Conservation (phyloP, 2,113 vertebrate species). For the Condylura cristata region DNA sequence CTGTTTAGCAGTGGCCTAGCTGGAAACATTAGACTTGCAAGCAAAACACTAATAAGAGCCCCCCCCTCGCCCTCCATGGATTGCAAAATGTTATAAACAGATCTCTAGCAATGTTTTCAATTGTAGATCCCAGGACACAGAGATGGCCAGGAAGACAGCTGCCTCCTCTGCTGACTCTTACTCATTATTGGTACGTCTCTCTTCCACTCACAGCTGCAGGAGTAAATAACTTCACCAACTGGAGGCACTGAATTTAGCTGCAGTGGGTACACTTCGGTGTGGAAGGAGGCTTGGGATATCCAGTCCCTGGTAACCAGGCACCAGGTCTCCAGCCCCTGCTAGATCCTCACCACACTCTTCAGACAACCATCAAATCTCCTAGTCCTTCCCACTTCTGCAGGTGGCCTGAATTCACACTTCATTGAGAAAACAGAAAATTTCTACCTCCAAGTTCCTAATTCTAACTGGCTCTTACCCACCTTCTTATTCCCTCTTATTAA, state of each 20-base stretch:
- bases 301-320: too few relatives aligned
- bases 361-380: neutral
- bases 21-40: slow-evolving; percentile 14
- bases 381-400: neutral
- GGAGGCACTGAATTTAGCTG: neutral
- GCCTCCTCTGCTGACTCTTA: slow-evolving; percentile 49
- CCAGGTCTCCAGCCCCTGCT: too few relatives aligned
- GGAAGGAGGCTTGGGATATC: neutral
- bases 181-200: neutral
- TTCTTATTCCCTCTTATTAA: neutral
- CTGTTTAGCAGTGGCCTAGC: neutral
- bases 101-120: slow-evolving; percentile 44
- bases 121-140: slow-evolving; percentile 34
- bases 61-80: neutral
- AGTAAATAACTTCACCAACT: neutral
- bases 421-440: neutral
- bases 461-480: neutral
- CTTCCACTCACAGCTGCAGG: neutral
- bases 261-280: neutral
- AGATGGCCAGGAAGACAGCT: slow-evolving; percentile 64
- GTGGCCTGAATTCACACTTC: neutral
- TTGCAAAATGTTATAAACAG: slow-evolving; percentile 64
- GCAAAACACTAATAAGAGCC: slow-evolving; percentile 18
- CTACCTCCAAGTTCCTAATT: neutral
- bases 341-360: neutral